Conservation (phyloP, 2,888 invertebrate species). For the Aspidiotus rigidus region DNA sequence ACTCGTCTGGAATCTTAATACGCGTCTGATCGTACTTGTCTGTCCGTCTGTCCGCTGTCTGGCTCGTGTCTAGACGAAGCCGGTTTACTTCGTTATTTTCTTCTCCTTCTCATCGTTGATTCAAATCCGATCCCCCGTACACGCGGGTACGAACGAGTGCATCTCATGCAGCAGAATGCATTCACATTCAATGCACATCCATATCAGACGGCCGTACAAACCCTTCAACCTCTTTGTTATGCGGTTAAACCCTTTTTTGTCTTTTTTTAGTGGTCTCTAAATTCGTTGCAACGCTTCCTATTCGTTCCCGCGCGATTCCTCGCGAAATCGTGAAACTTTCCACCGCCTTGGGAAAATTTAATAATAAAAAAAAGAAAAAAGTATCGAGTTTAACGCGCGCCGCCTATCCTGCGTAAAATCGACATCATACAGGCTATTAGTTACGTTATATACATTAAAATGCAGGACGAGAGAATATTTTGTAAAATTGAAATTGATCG, state of each 20-base stretch:
- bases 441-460: neutral
- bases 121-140: neutral
- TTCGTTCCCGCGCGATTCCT: neutral
- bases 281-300: neutral
- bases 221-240: constrained; percentile 8
- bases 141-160: constrained; percentile 6
- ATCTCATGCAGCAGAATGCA: constrained; percentile 18
- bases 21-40: constrained; percentile 14
- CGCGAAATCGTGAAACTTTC: neutral
- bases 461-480: no score
- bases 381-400: no score
- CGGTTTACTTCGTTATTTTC: neutral
- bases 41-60: constrained; percentile 15
- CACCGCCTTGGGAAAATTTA: no score
- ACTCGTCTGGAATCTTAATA: constrained; percentile 13
- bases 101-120: neutral
- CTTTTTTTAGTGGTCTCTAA: constrained; percentile 5
- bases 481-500: no score
- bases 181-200: constrained; percentile 5
- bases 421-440: neutral
- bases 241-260: constrained; percentile 6
- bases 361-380: no score
- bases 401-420: no score
- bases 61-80: constrained; percentile 15
- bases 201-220: constrained; percentile 7